A percentile compares a stretch with the other conserved stretches of the same genome.
These are phyloP conservation scores for Poecilia gillii DNA, from an alignment of 2,797 vertebrate species.

Conservation along the genomic window DNA sequence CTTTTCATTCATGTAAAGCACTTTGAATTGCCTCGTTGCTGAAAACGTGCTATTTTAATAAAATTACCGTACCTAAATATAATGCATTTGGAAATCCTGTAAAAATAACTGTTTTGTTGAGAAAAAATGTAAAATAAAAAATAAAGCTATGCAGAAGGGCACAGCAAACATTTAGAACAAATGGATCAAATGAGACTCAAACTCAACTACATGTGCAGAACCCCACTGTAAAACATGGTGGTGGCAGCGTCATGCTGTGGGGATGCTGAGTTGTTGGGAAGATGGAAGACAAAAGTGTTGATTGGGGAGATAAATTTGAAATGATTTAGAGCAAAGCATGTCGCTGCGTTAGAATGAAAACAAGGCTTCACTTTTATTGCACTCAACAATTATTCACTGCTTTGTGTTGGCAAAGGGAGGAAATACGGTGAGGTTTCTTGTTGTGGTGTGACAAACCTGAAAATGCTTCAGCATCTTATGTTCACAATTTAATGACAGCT, in stretches of 20 bases:
- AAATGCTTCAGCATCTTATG: background rate
- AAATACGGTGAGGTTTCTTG: background rate
- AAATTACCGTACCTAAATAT: no score
- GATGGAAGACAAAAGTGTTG: background rate
- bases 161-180: background rate
- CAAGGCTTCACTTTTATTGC: background rate
- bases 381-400: background rate
- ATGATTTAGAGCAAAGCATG: background rate
- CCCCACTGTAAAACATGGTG: background rate
- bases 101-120: background rate
- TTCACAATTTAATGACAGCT: background rate
- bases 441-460: background rate
- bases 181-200: background rate
- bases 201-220: background rate
- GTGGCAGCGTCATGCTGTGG: background rate
- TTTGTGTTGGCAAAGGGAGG: background rate
- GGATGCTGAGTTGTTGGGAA: background rate
- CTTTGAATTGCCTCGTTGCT: no score
- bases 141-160: background rate
- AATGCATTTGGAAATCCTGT: background rate
- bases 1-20: no score
- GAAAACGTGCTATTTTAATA: no score
- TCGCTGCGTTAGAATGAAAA: background rate
- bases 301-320: background rate
- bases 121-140: background rate